These are phyloP conservation scores for Limosa lapponica DNA, from an alignment of 2,797 vertebrate genomes.

Conservation along the genomic window DNA sequence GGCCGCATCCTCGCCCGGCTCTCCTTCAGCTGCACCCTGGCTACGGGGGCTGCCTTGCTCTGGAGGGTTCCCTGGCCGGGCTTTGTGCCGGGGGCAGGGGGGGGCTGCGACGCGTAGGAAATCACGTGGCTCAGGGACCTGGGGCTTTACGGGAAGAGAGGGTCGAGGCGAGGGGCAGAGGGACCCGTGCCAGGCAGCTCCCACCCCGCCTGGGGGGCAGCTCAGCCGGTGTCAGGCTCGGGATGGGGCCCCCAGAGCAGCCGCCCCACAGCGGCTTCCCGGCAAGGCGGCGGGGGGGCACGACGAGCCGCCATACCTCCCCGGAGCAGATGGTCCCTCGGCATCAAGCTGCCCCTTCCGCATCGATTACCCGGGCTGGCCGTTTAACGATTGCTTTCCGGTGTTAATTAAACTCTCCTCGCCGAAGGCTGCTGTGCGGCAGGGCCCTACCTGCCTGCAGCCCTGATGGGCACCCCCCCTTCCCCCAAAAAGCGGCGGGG, in stretches of 20 bases:
- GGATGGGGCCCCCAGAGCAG: neutral
- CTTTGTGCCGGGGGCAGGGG: neutral
- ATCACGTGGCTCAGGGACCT: neutral
- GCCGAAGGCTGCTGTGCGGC: neutral
- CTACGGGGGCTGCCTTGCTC: neutral
- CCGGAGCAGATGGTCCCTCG: conserved; percentile 48
- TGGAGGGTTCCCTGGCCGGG: neutral
- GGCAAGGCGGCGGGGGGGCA: neutral
- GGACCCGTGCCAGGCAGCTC: neutral
- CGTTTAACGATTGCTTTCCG: conserved; percentile 59
- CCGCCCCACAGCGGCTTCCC: neutral
- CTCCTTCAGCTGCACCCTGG: neutral
- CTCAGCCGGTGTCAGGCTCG: neutral
- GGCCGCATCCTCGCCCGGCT: neutral
- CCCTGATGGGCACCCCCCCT: neutral
- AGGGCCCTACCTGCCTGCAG: conserved; percentile 28
- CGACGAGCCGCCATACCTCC: neutral
- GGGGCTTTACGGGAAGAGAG: conserved; percentile 33
- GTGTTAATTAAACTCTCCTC: conserved; percentile 71
- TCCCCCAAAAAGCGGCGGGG: neutral
- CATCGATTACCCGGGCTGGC: conserved; percentile 49
- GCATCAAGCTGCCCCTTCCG: conserved; percentile 52
- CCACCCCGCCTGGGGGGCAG: neutral
- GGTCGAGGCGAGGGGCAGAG: neutral
- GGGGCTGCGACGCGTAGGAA: neutral